Conservation (phyloP, 1,140 invertebrate species). For the Drosophila teissieri region DNA sequence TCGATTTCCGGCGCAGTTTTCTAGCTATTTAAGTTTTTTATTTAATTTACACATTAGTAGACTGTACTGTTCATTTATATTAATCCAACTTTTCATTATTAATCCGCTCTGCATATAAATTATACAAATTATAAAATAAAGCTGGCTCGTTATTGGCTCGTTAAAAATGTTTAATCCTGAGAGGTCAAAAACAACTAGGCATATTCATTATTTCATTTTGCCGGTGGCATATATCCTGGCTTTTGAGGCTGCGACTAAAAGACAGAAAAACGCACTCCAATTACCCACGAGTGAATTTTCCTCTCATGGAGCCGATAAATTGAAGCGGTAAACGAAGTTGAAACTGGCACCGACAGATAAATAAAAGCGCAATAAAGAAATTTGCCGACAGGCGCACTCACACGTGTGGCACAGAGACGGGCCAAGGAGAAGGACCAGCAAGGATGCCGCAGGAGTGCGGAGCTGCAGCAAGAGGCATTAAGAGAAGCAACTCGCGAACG, state of each 20-base stretch:
- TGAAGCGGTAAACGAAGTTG: slow-evolving; percentile 63
- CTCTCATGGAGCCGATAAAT: slow-evolving; percentile 56
- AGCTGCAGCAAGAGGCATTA: slow-evolving; percentile 59
- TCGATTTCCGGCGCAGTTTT: slow-evolving; percentile 73
- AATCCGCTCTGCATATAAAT: not conserved
- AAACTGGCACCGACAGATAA: slow-evolving; percentile 61
- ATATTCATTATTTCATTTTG: not conserved
- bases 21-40: slow-evolving; percentile 67
- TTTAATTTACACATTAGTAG: not conserved
- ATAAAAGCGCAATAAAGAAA: slow-evolving; percentile 78
- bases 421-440: slow-evolving; percentile 28
- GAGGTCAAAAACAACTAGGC: not conserved
- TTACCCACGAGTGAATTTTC: not conserved
- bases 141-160: too few relatives aligned
- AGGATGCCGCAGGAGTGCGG: slow-evolving; percentile 26
- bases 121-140: not conserved
- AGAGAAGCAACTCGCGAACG: slow-evolving; percentile 46
- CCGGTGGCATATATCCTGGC: not conserved
- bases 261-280: slow-evolving; percentile 1
- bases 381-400: slow-evolving; percentile 45
- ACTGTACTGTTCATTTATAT: not conserved
- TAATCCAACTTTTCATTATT: not conserved
- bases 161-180: too few relatives aligned
- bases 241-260: not conserved
- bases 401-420: slow-evolving; percentile 33